Evolutionary conservation across 2,113 vertebrate species (phyloP), one percentile per base, ranked within the genome.

Genomic region (Corydoras sp.): DNA sequence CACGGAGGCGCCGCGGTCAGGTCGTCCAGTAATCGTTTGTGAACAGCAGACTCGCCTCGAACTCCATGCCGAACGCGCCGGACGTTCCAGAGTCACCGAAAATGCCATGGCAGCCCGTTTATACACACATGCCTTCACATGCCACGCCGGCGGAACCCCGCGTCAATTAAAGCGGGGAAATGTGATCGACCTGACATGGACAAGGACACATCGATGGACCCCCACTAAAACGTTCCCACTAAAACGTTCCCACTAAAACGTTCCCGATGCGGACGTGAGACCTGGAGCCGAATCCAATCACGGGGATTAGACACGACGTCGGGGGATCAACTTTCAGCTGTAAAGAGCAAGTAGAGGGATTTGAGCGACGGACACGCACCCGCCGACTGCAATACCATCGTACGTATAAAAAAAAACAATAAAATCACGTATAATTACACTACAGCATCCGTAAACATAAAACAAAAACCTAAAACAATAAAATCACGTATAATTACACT

Each of bases 1-100:
- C 54, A 14, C 64, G 56, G 62, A 65, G 67, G 58, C 51, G 15
- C 14, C 13, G 10, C 31, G 71, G 71, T n/a, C 11, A n/a, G 10
- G 30, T 48, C 51, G 69, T 48, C 66, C 67, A 58, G n/a, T 72
- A 62, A 75, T 68, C 54, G 35, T 30, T 43, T 60, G 15, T 67
- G 62, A 77, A 62, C 59, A 61, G 64, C 68, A 67, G 69, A 54
- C 30, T 69, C 54, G 48, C 68, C 64, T 61, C 15, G 1, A 35
- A 61, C 30, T 65, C 56, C 61, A 75, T 12, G 5, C 49, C 54
- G 68, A 53, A 54, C 59, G 24, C 31, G 43, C 30, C 14, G 53
- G 29, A 62, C 48, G 53, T 70, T 54, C 43, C 58, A 3, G 15
- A 61, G 5, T 35, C 10, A 51, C n/a, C 51, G 31, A 35, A 62